Base-by-base conservation (phyloP, 2,888 invertebrate genomes). In the Aspidiotus rigidus region DNA sequence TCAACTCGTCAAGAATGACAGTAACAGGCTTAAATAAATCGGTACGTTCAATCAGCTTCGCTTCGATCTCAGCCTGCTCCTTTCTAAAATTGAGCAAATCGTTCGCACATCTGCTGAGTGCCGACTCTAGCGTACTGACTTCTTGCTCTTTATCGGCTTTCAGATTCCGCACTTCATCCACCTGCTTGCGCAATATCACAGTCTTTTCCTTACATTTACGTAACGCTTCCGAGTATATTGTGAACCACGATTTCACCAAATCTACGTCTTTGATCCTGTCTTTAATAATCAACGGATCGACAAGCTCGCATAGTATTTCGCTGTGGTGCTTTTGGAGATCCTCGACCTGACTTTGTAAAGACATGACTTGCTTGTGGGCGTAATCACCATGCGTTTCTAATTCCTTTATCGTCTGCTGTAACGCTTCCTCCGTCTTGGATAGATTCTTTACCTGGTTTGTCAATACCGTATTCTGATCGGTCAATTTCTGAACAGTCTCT, bases 401-500 rank as follows among this genome's bases (percentile, higher is more conserved):
- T 77, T 80, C 71, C 40, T 74, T 74, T 40, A 76, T 72, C 67
- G 72, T 74, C 39, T 72, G 72, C 72, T 78, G 76, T 60, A 79
- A 73, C 69, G 77, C 77, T 42, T 75, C 76, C 69, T 77, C 75
- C 70, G 78, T 77, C 71, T 79, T 79, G 70, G 83, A 76, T 73
- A 83, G 80, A 73, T 81, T 80, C 71, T 79, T 79, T 72, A 80
- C 77, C 59, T 81, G 78, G 28, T 79, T 77, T 70, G 81, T 79
- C 56, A 81, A 78, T 73, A 81, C 80, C 72, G 80, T 80, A 72
- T 82, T 79, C 76, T 82, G 81, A 69, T 81, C 81, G 71, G 81
- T 80, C 71, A 85, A 76, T 73, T 80, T 81, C 72, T 81, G 80
- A 44, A 80, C 76, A 69, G 82, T 78, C 73, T 83, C 83, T 77